These are phyloP conservation scores for Poeciliopsis presidionis DNA, from an alignment of 2,797 vertebrate species.

Conservation along the genomic window DNA sequence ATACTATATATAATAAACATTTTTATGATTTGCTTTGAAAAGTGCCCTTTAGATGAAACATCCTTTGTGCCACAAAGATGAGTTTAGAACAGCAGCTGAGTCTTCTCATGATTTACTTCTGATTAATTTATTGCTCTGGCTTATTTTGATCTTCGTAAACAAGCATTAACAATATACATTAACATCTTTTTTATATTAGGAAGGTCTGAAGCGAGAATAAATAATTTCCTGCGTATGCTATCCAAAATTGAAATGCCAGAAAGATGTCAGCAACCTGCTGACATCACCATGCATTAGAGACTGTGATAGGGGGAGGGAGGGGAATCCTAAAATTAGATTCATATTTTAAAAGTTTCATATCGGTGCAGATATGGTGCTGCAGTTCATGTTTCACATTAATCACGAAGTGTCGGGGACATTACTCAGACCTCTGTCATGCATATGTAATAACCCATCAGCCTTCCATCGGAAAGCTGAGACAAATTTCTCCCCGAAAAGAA, in stretches of 20 bases:
- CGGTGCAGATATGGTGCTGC: slow-evolving; percentile 55
- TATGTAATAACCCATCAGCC: slow-evolving; percentile 62
- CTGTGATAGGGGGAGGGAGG: slow-evolving; percentile 28
- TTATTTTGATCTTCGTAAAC: slow-evolving; percentile 25
- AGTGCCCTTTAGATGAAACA: background rate
- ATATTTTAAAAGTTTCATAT: slow-evolving; percentile 72
- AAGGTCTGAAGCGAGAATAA: slow-evolving; percentile 49
- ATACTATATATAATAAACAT: background rate
- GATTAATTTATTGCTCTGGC: background rate
- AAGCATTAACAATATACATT: slow-evolving; percentile 13
- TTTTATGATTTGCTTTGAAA: background rate
- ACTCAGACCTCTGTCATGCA: slow-evolving; percentile 68
- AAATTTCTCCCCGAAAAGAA: slow-evolving; percentile 48
- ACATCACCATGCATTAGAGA: slow-evolving; percentile 51
- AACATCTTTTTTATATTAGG: slow-evolving; percentile 23
- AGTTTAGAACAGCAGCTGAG: background rate
- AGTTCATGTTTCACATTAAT: slow-evolving; percentile 70
- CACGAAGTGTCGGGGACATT: slow-evolving; percentile 55
- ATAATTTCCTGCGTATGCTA: slow-evolving; percentile 69
- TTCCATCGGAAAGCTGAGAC: slow-evolving; percentile 54
- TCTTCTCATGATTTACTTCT: background rate
- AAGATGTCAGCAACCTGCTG: slow-evolving; percentile 65
- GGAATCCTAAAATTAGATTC: slow-evolving; percentile 60
- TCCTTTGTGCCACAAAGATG: background rate
- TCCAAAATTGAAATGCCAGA: slow-evolving; percentile 75